phyloP scores from a whole-genome alignment of 1,140 invertebrate species.

The Bombus confusus region DNA sequence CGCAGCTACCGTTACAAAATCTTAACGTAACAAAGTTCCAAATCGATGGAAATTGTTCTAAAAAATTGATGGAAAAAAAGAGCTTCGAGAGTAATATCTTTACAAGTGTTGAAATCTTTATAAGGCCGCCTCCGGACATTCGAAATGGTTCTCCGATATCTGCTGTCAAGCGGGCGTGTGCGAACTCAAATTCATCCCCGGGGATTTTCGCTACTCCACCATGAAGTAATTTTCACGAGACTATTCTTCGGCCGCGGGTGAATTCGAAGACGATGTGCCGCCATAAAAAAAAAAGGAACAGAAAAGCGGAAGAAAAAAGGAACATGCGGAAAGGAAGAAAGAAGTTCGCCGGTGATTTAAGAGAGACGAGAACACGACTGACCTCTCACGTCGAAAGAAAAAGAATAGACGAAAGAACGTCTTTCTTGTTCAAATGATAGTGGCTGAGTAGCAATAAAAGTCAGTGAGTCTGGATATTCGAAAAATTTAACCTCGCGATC shows the following conservation, averaged over 20 bases:
- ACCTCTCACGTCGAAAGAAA: neutral
- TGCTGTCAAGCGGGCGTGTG: constrained; percentile 16
- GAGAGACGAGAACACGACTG: constrained; percentile 5
- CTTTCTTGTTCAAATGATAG: neutral
- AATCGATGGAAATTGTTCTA: neutral
- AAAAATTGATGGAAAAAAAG: neutral
- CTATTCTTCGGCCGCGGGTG: constrained; percentile 16
- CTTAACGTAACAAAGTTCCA: no score
- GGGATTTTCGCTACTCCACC: constrained; percentile 14
- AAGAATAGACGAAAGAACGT: constrained; percentile 7
- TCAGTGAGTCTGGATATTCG: constrained; percentile 20
- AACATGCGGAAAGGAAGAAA: neutral
- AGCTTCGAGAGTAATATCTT: constrained; percentile 10
- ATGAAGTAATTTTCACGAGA: constrained; percentile 44
- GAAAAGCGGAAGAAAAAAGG: no score
- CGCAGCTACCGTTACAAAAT: no score
- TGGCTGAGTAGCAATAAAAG: constrained; percentile 40
- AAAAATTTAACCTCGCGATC: neutral
- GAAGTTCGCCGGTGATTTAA: constrained; percentile 28
- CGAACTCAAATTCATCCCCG: constrained; percentile 31
- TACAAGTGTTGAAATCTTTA: constrained; percentile 43
- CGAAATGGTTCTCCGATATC: constrained; percentile 45
- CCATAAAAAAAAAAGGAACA: neutral
- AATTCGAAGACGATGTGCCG: constrained; percentile 34
- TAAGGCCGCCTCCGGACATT: neutral